A percentile compares a stretch with the other conserved stretches of the same genome.
Conservation (phyloP, 2,113 vertebrate genomes). For the Oreochromis tanganicae region DNA sequence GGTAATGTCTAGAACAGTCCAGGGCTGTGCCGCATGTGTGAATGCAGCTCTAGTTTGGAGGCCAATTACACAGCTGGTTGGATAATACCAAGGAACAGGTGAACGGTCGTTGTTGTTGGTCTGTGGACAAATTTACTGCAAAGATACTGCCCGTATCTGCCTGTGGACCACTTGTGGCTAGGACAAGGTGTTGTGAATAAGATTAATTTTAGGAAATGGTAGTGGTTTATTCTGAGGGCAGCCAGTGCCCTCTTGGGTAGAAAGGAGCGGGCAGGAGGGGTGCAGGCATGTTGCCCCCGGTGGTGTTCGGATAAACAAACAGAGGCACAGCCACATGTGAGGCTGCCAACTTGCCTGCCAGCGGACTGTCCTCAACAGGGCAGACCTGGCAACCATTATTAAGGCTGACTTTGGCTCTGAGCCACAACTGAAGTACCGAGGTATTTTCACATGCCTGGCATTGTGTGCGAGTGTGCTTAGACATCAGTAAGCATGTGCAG, state of each 20-base stretch:
- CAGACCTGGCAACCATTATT: conserved; percentile 37
- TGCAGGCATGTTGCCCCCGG: conserved; percentile 10
- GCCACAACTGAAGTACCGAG: conserved; percentile 13
- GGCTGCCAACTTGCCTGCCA: conserved; percentile 23
- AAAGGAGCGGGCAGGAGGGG: not conserved
- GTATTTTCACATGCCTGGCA: conserved; percentile 38
- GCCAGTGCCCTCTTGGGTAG: conserved; percentile 1
- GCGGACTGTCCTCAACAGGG: conserved; percentile 10
- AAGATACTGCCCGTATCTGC: not conserved
- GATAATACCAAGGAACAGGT: not conserved
- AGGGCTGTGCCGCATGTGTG: not conserved
- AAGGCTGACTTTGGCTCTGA: not conserved
- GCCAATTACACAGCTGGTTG: not conserved
- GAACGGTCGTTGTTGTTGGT: not conserved
- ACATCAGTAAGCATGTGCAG: not conserved
- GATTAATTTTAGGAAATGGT: conserved; percentile 1
- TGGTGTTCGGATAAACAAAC: conserved; percentile 37
- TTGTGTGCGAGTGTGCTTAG: not conserved
- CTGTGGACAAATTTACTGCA: not conserved
- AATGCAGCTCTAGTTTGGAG: not conserved
- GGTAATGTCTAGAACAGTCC: not conserved
- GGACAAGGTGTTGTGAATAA: not conserved
- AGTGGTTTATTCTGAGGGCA: conserved; percentile 18
- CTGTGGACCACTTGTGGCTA: not conserved
- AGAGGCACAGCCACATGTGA: conserved; percentile 12